A percentile compares a stretch with the other conserved stretches of the same genome.
Evolutionary conservation across 2,888 invertebrate genomes (phyloP).

Genomic region (Diplolepis rosae): DNA sequence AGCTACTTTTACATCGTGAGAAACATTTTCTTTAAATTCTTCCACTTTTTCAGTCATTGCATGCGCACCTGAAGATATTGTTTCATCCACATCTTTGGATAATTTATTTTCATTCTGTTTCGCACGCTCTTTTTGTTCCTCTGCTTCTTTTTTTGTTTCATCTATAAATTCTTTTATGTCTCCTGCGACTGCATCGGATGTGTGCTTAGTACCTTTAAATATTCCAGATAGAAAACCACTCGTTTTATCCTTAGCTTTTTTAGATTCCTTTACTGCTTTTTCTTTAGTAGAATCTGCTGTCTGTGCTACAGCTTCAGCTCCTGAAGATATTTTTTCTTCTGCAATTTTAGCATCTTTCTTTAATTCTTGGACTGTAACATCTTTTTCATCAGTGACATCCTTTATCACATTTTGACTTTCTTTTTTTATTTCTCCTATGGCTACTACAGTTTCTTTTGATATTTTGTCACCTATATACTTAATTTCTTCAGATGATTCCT

Average conservation of each 20-base stretch:
- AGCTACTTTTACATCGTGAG: conserved; percentile 25
- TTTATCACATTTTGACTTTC: conserved; percentile 42
- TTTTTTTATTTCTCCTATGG: conserved; percentile 35
- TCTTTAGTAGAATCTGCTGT: conserved; percentile 72
- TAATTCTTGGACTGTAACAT: conserved; percentile 60
- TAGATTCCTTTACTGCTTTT: conserved; percentile 32
- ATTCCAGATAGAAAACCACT: conserved; percentile 49
- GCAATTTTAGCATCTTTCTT: conserved; percentile 57
- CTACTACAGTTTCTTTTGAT: conserved; percentile 36
- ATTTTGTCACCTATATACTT: conserved; percentile 52
- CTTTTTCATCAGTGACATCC: conserved; percentile 44
- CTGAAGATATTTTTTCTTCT: conserved; percentile 40
- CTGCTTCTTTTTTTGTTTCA: conserved; percentile 19
- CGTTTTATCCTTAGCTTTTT: conserved; percentile 46
- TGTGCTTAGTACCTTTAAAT: conserved; percentile 56
- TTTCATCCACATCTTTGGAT: conserved; percentile 35
- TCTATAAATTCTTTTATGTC: conserved; percentile 33
- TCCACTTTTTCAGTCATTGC: conserved; percentile 48
- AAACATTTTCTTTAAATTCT: conserved; percentile 38
- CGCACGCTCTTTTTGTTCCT: conserved; percentile 54
- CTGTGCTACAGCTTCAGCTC: conserved; percentile 33
- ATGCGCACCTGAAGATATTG: conserved; percentile 34
- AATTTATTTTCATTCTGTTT: conserved; percentile 51
- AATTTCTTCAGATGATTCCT: conserved; percentile 44
- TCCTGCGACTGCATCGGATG: conserved; percentile 44